Conservation (phyloP, 2,113 vertebrate species). For the Burhinus bistriatus region DNA sequence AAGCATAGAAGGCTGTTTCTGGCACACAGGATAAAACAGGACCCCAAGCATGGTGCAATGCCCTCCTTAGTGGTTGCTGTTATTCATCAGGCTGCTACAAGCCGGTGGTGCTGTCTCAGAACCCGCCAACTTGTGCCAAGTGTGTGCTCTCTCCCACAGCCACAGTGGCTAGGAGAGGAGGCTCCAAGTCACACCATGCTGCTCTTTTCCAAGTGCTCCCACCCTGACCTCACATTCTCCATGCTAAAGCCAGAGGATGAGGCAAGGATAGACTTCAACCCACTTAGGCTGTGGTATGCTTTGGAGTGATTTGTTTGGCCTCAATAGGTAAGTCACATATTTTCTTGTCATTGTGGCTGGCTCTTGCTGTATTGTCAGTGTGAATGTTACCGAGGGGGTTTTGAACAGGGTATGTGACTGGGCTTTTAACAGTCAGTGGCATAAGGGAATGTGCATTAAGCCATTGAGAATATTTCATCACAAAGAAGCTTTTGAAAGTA, state of each 20-base stretch:
- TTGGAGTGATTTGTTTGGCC: not conserved
- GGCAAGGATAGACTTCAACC: not conserved
- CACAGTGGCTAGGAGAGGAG: not conserved
- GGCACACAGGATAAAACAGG: not conserved
- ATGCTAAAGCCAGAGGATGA: not conserved
- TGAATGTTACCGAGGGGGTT: not conserved
- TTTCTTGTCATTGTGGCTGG: not conserved
- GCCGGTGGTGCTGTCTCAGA: not conserved
- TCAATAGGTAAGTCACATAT: not conserved
- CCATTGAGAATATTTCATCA: constrained; percentile 25
- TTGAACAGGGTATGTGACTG: not conserved
- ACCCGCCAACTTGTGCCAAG: not conserved
- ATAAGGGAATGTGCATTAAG: not conserved
- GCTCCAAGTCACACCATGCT: not conserved
- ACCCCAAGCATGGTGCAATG: fast-evolving
- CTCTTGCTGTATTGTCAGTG: not conserved
- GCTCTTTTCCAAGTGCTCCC: not conserved
- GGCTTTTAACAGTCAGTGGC: not conserved
- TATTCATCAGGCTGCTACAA: not conserved
- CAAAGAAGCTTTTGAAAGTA: constrained; percentile 30
- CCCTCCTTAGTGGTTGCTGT: not conserved
- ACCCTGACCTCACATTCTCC: not conserved
- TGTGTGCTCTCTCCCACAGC: not conserved
- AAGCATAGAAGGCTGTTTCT: not conserved
- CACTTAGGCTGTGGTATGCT: not conserved